Conservation (phyloP, 2,888 invertebrate genomes). For the Lomographa bimaculata region DNA sequence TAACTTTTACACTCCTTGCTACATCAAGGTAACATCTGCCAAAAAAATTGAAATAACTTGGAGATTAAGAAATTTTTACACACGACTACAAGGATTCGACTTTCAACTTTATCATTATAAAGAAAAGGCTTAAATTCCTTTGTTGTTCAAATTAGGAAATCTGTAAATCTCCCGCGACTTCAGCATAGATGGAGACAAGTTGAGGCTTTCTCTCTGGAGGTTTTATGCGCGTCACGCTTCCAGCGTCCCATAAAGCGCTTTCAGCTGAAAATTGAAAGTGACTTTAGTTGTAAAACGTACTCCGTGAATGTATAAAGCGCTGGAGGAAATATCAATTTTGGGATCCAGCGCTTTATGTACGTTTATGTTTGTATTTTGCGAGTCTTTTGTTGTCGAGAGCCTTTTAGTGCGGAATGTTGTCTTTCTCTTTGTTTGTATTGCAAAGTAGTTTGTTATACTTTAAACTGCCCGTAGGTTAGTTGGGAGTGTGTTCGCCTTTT, state of each 20-base stretch:
- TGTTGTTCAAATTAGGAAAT: slow-evolving; percentile 37
- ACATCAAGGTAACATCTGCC: slow-evolving; percentile 59
- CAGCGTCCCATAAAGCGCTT: slow-evolving; percentile 70
- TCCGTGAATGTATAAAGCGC: slow-evolving; percentile 50
- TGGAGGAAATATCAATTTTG: slow-evolving; percentile 64
- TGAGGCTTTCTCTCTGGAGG: slow-evolving; percentile 52
- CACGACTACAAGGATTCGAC: slow-evolving; percentile 13
- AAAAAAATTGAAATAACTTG: slow-evolving; percentile 51
- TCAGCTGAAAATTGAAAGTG: slow-evolving; percentile 79
- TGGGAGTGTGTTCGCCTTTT: no score
- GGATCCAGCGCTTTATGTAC: slow-evolving; percentile 46
- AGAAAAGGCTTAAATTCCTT: slow-evolving; percentile 37
- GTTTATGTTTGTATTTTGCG: slow-evolving; percentile 38
- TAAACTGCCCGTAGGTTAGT: no score
- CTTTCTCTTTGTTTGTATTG: no score
- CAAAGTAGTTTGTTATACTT: no score
- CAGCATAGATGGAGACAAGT: slow-evolving; percentile 60
- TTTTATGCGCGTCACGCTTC: slow-evolving; percentile 72
- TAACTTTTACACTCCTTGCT: slow-evolving; percentile 50
- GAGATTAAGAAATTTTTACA: slow-evolving; percentile 49
- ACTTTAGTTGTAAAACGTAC: slow-evolving; percentile 75
- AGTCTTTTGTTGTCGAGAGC: slow-evolving; percentile 29
- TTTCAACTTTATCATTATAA: slow-evolving; percentile 25
- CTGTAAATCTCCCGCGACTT: slow-evolving; percentile 50
- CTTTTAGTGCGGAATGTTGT: slow-evolving; percentile 15